Percentiles rank a stretch among this genome's conserved stretches.
Evolutionary conservation across 2,113 vertebrate species (phyloP).

Genomic region (Coptodon bakossiorum): DNA sequence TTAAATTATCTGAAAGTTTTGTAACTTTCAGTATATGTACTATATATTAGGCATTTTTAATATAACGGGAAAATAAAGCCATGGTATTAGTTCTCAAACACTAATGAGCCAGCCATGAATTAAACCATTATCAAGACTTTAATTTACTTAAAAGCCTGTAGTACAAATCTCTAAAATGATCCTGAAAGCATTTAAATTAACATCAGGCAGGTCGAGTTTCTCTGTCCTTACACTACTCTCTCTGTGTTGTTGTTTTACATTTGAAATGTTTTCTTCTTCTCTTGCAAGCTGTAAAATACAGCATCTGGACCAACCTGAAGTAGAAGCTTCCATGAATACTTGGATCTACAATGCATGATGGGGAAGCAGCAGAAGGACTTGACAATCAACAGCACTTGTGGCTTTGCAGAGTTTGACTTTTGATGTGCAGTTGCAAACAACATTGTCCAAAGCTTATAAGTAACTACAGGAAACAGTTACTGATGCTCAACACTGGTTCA

Average conservation of each 20-base stretch:
- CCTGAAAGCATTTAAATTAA: background rate
- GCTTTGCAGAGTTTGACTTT: too few relatives aligned
- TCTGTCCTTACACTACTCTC: background rate
- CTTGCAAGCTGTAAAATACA: too few relatives aligned
- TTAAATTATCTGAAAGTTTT: background rate
- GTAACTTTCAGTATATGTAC: background rate
- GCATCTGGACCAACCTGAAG: too few relatives aligned
- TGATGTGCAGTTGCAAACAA: too few relatives aligned
- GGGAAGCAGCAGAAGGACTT: too few relatives aligned
- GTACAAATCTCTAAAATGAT: background rate
- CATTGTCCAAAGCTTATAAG: too few relatives aligned
- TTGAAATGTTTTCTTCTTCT: background rate
- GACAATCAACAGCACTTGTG: too few relatives aligned
- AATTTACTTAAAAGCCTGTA: background rate
- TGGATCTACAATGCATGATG: too few relatives aligned
- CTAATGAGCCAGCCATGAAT: background rate
- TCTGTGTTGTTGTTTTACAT: background rate
- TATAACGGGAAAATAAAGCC: background rate
- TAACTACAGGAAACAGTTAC: too few relatives aligned
- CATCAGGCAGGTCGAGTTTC: background rate
- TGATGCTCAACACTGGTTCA: background rate
- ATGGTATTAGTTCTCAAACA: background rate
- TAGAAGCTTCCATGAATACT: too few relatives aligned
- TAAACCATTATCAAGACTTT: background rate
- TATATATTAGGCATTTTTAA: background rate